A percentile compares a stretch with the other conserved stretches of the same genome.
Conservation (phyloP, 2,797 vertebrate genomes). For the Alouatta caraya region DNA sequence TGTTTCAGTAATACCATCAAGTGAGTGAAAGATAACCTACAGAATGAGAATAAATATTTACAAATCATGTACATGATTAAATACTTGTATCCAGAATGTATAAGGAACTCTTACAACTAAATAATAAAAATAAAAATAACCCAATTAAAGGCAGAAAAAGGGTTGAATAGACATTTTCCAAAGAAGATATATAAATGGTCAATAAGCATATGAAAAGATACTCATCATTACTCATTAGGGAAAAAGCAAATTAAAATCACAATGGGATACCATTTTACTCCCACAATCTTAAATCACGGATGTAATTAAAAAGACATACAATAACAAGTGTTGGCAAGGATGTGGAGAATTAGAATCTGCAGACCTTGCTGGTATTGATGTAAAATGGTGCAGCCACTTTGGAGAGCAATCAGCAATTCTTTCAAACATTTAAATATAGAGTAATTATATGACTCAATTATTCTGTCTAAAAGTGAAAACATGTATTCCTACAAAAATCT, state of each 20-base stretch:
- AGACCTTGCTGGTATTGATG: background rate
- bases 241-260: conserved; percentile 5
- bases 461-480: background rate
- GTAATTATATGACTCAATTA: background rate
- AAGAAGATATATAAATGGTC: background rate
- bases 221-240: background rate
- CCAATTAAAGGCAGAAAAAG: background rate
- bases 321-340: background rate
- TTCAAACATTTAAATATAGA: background rate
- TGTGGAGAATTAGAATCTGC: background rate
- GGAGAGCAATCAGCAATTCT: background rate
- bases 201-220: background rate
- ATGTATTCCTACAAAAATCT: background rate
- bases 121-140: background rate
- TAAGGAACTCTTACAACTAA: background rate
- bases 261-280: background rate
- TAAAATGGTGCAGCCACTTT: background rate
- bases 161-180: background rate
- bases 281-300: background rate
- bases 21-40: background rate
- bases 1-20: background rate
- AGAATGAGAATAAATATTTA: background rate
- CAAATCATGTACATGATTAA: background rate
- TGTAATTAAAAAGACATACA: background rate
- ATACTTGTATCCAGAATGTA: background rate